Evolutionary conservation across 2,797 vertebrate species (phyloP), one percentile per base, ranked within the genome.

Genomic region (Nothura maculosa): DNA sequence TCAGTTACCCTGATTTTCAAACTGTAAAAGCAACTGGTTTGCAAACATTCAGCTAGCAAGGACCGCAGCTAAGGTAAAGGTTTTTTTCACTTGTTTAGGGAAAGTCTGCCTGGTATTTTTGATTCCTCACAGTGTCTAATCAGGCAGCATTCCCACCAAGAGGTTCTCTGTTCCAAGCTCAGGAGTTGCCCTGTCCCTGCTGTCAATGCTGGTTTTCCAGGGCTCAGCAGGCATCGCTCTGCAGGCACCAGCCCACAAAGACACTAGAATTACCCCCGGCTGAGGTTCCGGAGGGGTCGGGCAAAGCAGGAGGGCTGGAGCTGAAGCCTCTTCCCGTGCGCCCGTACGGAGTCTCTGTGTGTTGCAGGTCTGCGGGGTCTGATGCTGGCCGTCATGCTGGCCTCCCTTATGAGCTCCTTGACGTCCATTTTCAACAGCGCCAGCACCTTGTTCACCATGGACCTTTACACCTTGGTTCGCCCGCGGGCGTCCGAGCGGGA

Each of bases 351-450:
- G 0, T 38, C 0, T 72, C 70, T 86, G 20, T 84, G 18, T 81
- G 25, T 93, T 97, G 21, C 95, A 99, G 99, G 99, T 85, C 97
- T 99, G 36, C 97, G 99, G 60, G 99, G 99, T 58, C 97, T 99
- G 81, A 99, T 99, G 99, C 76, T 99, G 86, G 98, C 99, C 0
- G 99, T 99, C 86, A 99, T 99, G 99, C 6, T 99, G 98, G 99
- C 99, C 3, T 99, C 99, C 32, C 98, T 99, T 58, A 99, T 99
- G 99, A 99, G 99, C 91, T 99, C 99, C 20, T 97, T 99, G 62
- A 99, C 99, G 30, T 99, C 99, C 96, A 98, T 99, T 97, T 99
- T 99, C 81, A 99, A 99, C 98, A 99, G 99, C 0, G 97, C 99
- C 94, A 99, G 99, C 54, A 99, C 99, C 3, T 98, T 99, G 82